A percentile compares a stretch with the other conserved stretches of the same genome.
These are phyloP conservation scores for Sussaba pulchella DNA, from an alignment of 2,888 invertebrate genomes.

Conservation along the genomic window DNA sequence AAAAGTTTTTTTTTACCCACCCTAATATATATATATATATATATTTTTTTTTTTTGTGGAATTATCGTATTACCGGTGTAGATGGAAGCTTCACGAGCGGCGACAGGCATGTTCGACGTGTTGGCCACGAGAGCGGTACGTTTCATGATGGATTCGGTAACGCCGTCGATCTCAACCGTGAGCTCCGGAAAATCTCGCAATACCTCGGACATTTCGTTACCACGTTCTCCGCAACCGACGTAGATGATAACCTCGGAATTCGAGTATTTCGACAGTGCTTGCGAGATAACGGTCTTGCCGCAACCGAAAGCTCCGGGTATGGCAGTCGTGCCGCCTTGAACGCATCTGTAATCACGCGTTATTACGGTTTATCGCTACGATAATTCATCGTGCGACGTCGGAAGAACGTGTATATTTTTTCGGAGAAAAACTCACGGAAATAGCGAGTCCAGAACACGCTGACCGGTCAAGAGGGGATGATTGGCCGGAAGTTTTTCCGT, in stretches of 20 bases:
- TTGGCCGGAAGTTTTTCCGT: slow-evolving; percentile 99
- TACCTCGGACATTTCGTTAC: slow-evolving; percentile 99
- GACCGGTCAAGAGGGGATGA: slow-evolving; percentile 98
- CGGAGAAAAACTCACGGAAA: slow-evolving; percentile 91
- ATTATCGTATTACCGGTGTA: slow-evolving; percentile 91
- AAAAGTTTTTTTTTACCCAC: too few species aligned
- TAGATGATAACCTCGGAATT: slow-evolving; percentile 99
- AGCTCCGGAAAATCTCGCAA: slow-evolving; percentile 99
- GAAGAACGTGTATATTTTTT: too few species aligned
- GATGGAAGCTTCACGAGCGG: slow-evolving; percentile 99
- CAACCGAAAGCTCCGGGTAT: slow-evolving; percentile 99
- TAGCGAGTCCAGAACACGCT: slow-evolving; percentile 98
- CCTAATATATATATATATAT: too few species aligned
- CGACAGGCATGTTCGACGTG: slow-evolving; percentile 99
- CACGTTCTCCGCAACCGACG: slow-evolving; percentile 99
- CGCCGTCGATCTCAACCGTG: slow-evolving; percentile 98
- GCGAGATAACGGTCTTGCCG: slow-evolving; percentile 99
- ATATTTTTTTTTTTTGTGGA: slow-evolving; percentile 3
- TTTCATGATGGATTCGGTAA: slow-evolving; percentile 99
- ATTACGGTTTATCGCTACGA: neutral
- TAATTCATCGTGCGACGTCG: too few species aligned
- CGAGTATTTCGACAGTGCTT: slow-evolving; percentile 99
- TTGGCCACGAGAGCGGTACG: slow-evolving; percentile 99
- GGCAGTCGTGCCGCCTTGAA: slow-evolving; percentile 99
- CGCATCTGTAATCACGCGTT: slow-evolving; percentile 88